A percentile compares a stretch with the other conserved stretches of the same genome.
Evolutionary conservation across 2,888 invertebrate species (phyloP).

Genomic region (Hedya salicella): DNA sequence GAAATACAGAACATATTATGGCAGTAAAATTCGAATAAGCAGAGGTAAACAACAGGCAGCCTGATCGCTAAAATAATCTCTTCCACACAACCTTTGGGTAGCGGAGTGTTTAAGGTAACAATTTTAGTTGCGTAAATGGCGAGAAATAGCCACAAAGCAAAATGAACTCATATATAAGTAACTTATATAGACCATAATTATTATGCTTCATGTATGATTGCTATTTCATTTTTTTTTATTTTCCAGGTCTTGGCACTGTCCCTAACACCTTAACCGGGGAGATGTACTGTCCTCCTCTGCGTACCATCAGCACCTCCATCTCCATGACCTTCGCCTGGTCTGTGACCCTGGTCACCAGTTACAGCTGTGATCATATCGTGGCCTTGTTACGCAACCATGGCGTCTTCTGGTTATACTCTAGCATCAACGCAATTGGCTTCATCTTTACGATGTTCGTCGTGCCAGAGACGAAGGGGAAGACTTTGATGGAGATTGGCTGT

Average conservation of each 20-base stretch:
- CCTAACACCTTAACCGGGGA: slow-evolving; percentile 22
- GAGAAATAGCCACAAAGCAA: too few species aligned
- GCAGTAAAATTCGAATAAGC: too few species aligned
- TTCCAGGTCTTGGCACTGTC: slow-evolving; percentile 23
- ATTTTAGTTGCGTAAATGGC: too few species aligned
- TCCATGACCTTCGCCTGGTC: neutral
- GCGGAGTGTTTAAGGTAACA: too few species aligned
- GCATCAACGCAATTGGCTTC: neutral
- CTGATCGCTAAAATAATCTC: too few species aligned
- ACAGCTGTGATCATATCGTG: neutral
- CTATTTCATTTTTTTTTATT: neutral
- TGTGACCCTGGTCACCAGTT: neutral
- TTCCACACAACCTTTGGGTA: too few species aligned
- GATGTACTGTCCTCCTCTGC: slow-evolving; percentile 1
- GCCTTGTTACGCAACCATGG: neutral
- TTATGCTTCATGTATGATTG: too few species aligned
- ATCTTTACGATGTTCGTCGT: slow-evolving; percentile 20
- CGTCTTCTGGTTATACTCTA: slow-evolving; percentile 5
- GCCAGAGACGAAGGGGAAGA: slow-evolving; percentile 39
- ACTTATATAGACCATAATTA: too few species aligned
- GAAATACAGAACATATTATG: too few species aligned
- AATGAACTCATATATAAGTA: too few species aligned
- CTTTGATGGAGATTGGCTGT: slow-evolving; percentile 25
- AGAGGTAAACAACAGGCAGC: too few species aligned
- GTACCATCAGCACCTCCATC: slow-evolving; percentile 7